Base-by-base conservation (phyloP, 1,140 invertebrate genomes). In the Zaprionus inermis region DNA sequence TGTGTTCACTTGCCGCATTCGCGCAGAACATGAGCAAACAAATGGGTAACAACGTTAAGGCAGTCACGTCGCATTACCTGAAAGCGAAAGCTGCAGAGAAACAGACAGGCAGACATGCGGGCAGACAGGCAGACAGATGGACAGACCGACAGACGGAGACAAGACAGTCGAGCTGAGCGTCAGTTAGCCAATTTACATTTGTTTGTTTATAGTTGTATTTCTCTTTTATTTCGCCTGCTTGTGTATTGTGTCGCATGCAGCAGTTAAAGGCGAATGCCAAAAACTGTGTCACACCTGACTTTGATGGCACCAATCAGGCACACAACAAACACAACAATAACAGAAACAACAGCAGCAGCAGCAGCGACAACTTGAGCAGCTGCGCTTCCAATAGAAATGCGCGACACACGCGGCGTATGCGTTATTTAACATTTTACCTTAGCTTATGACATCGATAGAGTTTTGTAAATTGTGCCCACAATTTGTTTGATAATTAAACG, bases 401-500 rank as follows among this genome's bases (percentile, higher is more conserved):
- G 60, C 73, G 65, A 59, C 83, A 72, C 72, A 86, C 16, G 54
- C 75, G 76, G 69, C 83, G 79, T 86, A 86, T 88, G 46, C 84
- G 79, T 88, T 88, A 88, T 88, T 88, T 80, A 88, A 88, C 80
- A 83, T 46, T 49, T 44, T 52, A 20, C 20, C 9, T 11, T 10
- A 12, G 56, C 73, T 88, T 88, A 88, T 88, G 83, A 83, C 83
- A 88, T 72, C 79, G 79, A 78, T 83, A 64, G 76, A 64, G 81
- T 65, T 76, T 75, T 66, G 69, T 71, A 68, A 56, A 76, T 75
- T 78, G 59, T 65, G 46, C 22, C 18, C 77, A 76, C 69, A 81
- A 73, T 71, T 76, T 72, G 63, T 67, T 66, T 66, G 72, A 76
- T 81, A 77, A 80, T 88, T 88, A 79, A 80, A 78, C 73, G 63